Evolutionary conservation across 1,140 invertebrate genomes (phyloP).

Genomic region (Drosophila biarmipes): DNA sequence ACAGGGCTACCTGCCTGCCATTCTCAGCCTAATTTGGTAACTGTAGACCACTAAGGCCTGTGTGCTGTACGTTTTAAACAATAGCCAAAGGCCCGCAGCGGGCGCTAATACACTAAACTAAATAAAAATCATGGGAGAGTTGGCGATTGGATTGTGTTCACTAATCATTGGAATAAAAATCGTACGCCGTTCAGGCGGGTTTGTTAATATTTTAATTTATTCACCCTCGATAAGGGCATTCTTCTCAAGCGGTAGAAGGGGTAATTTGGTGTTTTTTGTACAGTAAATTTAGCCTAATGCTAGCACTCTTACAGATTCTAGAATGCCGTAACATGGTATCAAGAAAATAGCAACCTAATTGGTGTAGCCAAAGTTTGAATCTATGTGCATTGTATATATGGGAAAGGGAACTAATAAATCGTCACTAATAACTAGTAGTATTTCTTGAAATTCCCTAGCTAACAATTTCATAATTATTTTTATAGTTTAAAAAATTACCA

Average conservation of each 20-base stretch:
- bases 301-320: too few species aligned
- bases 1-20: slow-evolving; percentile 6
- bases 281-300: too few species aligned
- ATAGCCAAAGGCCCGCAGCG: slow-evolving; percentile 11
- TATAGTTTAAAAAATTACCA: too few species aligned
- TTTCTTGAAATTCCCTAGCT: too few species aligned
- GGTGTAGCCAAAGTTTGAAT: too few species aligned
- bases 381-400: too few species aligned
- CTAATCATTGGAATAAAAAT: slow-evolving; percentile 10
- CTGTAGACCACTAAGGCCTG: slow-evolving; percentile 8
- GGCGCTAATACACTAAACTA: slow-evolving; percentile 13
- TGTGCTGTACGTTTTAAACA: slow-evolving; percentile 37
- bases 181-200: background rate
- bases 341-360: too few species aligned
- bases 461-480: too few species aligned
- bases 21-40: background rate
- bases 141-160: slow-evolving; percentile 3
- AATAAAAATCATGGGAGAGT: slow-evolving; percentile 1
- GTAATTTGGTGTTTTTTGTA: too few species aligned
- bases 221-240: background rate
- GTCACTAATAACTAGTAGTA: too few species aligned
- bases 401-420: too few species aligned
- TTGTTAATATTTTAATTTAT: background rate
- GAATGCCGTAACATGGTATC: too few species aligned
- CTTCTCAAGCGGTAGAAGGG: background rate